Base-by-base conservation (phyloP, 1,140 invertebrate genomes). In the Papilio polyxenes region DNA sequence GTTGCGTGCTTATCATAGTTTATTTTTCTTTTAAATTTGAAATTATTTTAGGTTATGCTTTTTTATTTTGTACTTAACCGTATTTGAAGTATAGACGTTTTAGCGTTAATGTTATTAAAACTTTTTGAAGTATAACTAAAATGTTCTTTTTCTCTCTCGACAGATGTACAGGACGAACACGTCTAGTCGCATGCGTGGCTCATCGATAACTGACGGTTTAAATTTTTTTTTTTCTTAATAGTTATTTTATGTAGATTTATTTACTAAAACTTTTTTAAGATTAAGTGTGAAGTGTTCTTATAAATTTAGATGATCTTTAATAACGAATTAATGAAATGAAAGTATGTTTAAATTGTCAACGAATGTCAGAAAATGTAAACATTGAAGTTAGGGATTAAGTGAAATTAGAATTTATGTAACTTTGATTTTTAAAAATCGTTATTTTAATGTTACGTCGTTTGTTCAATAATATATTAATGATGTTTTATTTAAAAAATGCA, bases 101-200 rank as follows among this genome's bases (percentile, higher is more conserved):
- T 65, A 11, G 23, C 23, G 76, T 79, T 65, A 31, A 72, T 80
- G 23, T 78, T 40, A 81, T 82, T 85, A 83, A 83, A 51, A 51
- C 76, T 76, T 59, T 37, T 17, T 78, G 23, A 49, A 62, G 81
- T 82, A 82, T 86, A 84, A 83, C 87, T 84, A 81, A 77, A 83
- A 89, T 92, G 89, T 91, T 93, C 93, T 92, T 93, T 95, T 95
- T 95, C 95, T 95, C 92, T 94, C 92, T 95, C 93, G 87, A 89
- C 95, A 96, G 95, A 96, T 95, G 95, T 95, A 88, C 95, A 95
- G 91, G 95, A 96, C 87, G 95, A 96, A 92, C 94, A 95, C 90
- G 95, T 96, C 90, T 96, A 94, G 95, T 89, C 87, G 84, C 84
- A 84, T 75, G 85, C 89, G 86, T 87, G 88, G 85, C 87, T 82